Percentiles rank a stretch among this genome's conserved stretches.
These are phyloP conservation scores for Andrena dorsata DNA, from an alignment of 2,888 invertebrate genomes.

Conservation along the genomic window DNA sequence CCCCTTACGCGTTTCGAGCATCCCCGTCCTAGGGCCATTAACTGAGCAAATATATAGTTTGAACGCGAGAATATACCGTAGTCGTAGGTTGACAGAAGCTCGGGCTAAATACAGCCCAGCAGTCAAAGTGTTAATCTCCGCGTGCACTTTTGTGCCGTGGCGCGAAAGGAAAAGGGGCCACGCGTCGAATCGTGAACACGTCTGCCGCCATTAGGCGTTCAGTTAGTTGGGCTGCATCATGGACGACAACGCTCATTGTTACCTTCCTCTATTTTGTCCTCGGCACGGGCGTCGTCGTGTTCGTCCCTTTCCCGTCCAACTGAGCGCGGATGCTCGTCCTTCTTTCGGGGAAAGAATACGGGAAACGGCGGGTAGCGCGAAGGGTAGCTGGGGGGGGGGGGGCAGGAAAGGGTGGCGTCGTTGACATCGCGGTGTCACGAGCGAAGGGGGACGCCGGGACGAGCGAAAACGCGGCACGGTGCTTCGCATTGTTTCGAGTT, in stretches of 20 bases:
- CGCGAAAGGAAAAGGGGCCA: constrained; percentile 35
- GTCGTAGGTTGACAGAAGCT: background rate
- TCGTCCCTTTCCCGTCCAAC: constrained; percentile 26
- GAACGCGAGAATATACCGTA: background rate
- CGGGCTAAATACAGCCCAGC: background rate
- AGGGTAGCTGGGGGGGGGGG: constrained; percentile 3
- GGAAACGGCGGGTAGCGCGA: background rate
- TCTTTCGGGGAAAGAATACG: constrained; percentile 14
- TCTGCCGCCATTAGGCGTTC: background rate
- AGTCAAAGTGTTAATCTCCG: constrained; percentile 12
- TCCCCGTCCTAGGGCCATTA: no score
- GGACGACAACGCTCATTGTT: constrained; percentile 37
- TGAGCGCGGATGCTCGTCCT: background rate
- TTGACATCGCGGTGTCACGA: constrained; percentile 14
- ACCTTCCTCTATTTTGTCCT: constrained; percentile 12
- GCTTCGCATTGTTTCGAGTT: constrained; percentile 78
- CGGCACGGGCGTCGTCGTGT: constrained; percentile 18
- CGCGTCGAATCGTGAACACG: constrained; percentile 20
- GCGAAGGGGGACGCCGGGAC: constrained; percentile 3
- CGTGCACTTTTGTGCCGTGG: constrained; percentile 21
- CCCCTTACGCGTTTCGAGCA: no score
- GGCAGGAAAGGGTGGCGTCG: constrained; percentile 25
- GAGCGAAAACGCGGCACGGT: constrained; percentile 63
- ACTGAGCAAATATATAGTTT: background rate
- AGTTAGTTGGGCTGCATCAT: constrained; percentile 12